phyloP scores from a whole-genome alignment of 2,113 vertebrate species.

The Psammodynastes pulverulentus region DNA sequence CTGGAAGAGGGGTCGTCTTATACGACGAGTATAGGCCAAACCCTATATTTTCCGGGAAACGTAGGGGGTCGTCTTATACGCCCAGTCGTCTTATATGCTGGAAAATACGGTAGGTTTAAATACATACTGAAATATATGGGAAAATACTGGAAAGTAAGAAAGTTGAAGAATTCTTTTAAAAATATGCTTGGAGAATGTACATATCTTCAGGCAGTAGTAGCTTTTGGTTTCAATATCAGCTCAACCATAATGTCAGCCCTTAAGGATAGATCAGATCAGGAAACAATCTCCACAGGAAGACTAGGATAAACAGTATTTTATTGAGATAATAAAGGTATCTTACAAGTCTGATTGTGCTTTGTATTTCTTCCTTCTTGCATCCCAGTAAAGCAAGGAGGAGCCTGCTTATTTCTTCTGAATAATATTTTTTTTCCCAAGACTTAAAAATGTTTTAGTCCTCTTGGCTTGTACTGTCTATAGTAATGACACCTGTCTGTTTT shows the following conservation, averaged over 20 bases:
- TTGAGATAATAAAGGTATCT: not conserved
- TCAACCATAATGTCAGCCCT: not conserved
- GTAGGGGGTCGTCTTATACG: too few species aligned
- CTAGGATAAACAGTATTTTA: not conserved
- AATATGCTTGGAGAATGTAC: conserved; percentile 9
- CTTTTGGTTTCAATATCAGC: conserved; percentile 6
- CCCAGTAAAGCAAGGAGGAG: not conserved
- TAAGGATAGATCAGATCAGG: not conserved
- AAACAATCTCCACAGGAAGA: not conserved
- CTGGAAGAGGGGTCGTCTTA: too few species aligned
- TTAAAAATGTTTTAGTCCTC: not conserved
- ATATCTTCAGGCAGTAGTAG: not conserved
- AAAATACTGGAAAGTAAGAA: not conserved
- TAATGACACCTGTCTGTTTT: not conserved
- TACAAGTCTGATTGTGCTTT: not conserved
- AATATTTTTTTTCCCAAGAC: not conserved
- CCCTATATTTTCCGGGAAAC: too few species aligned
- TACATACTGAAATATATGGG: not conserved
- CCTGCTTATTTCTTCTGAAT: not conserved
- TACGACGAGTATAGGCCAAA: too few species aligned
- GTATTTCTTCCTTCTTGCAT: not conserved
- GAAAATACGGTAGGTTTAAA: not conserved
- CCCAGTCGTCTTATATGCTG: too few species aligned
- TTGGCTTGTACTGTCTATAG: not conserved
- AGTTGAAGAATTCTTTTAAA: not conserved